A percentile compares a stretch with the other conserved stretches of the same genome.
Evolutionary conservation across 2,113 vertebrate genomes (phyloP).

Genomic region (Sphyrna mokarran): DNA sequence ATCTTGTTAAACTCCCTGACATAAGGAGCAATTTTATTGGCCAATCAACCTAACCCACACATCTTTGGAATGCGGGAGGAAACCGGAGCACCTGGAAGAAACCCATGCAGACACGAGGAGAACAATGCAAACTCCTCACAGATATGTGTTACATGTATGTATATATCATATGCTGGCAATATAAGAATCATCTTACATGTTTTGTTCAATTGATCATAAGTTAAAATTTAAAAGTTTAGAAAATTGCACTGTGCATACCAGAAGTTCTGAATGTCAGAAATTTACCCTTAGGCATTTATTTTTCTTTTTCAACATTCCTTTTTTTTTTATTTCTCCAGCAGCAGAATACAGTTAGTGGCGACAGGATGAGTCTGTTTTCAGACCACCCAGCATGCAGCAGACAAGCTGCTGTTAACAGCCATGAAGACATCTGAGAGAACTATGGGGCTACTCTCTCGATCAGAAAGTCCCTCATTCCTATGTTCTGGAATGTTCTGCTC

Average conservation of each 20-base stretch:
- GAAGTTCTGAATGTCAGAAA: constrained; percentile 5
- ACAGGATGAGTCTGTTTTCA: background rate
- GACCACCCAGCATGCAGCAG: background rate
- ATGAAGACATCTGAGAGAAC: background rate
- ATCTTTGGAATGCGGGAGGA: too few species aligned
- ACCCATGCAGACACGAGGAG: too few species aligned
- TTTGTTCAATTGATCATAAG: background rate
- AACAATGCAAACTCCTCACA: too few species aligned
- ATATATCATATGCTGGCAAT: background rate
- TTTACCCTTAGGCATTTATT: background rate
- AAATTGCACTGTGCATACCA: background rate
- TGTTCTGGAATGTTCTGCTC: background rate
- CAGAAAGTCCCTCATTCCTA: background rate
- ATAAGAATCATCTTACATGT: background rate
- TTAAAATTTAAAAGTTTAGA: background rate
- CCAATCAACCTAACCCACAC: too few species aligned
- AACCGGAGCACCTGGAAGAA: too few species aligned
- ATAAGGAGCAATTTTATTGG: too few species aligned
- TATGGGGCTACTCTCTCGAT: background rate
- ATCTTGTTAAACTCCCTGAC: too few species aligned
- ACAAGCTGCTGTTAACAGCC: background rate
- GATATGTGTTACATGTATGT: too few species aligned
- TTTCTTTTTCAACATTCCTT: background rate
- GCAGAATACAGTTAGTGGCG: background rate
- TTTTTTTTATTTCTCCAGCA: background rate